Percentiles rank a stretch among this genome's conserved stretches.
These are phyloP conservation scores for Sciaenops ocellatus DNA, from an alignment of 2,797 vertebrate species.

Conservation along the genomic window DNA sequence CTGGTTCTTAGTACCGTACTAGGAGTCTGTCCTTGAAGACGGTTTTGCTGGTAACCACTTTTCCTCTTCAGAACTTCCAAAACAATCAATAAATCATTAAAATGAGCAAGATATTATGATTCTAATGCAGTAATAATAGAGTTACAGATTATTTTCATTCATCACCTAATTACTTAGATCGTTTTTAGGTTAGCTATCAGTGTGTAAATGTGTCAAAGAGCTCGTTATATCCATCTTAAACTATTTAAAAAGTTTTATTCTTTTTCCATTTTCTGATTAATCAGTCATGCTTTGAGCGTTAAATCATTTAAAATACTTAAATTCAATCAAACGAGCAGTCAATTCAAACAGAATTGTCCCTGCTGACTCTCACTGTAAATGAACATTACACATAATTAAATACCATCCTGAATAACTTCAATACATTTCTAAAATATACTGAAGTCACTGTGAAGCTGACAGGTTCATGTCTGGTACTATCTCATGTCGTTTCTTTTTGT, in stretches of 20 bases:
- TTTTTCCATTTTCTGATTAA: no score
- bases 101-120: not conserved
- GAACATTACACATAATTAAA: conserved; percentile 2
- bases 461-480: no score
- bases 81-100: not conserved
- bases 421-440: not conserved
- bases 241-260: not conserved
- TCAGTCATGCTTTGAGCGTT: not conserved
- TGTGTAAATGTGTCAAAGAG: not conserved
- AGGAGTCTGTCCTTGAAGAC: not conserved
- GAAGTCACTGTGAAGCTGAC: not conserved
- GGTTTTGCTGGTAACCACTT: not conserved
- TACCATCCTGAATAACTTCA: not conserved
- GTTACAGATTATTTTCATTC: no score
- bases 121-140: not conserved
- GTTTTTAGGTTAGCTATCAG: not conserved
- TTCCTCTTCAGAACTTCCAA: not conserved
- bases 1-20: no score
- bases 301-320: not conserved
- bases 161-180: not conserved
- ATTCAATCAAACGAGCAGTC: not conserved
- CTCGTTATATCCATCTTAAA: not conserved
- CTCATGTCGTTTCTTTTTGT: not conserved
- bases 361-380: not conserved
- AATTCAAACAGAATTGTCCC: not conserved